phyloP scores from a whole-genome alignment of 2,888 invertebrate species.

The Lutraria lutraria region DNA sequence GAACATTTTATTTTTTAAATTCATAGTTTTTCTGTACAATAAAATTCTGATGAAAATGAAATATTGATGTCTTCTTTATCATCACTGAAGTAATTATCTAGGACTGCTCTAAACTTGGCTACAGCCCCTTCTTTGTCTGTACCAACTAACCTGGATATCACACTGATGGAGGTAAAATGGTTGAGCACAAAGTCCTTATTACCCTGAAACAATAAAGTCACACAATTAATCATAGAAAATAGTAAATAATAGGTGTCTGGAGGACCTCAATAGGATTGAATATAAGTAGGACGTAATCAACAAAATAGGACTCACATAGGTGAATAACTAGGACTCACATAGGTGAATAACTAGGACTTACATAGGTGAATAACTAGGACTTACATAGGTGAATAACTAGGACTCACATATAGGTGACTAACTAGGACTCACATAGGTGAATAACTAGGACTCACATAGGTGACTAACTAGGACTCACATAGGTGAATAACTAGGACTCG shows the following conservation, averaged over 20 bases:
- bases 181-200: slow-evolving; percentile 62
- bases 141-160: slow-evolving; percentile 60
- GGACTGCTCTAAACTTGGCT: slow-evolving; percentile 47
- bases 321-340: too few relatives aligned
- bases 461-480: too few relatives aligned
- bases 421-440: too few relatives aligned
- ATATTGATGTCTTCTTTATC: slow-evolving; percentile 54
- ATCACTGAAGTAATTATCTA: slow-evolving; percentile 53
- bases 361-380: too few relatives aligned
- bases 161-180: slow-evolving; percentile 71
- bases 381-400: too few relatives aligned
- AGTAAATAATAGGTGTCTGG: neutral
- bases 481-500: too few relatives aligned
- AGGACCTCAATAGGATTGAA: too few relatives aligned
- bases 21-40: slow-evolving; percentile 56
- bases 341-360: too few relatives aligned
- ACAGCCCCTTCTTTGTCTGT: slow-evolving; percentile 50
- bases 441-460: too few relatives aligned
- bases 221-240: neutral
- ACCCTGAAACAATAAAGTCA: slow-evolving; percentile 62
- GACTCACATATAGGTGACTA: too few relatives aligned
- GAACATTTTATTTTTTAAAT: neutral
- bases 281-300: too few relatives aligned
- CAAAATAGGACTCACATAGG: too few relatives aligned
- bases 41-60: slow-evolving; percentile 56